Conservation (phyloP, 2,797 vertebrate genomes). For the Takifugu rubripes region DNA sequence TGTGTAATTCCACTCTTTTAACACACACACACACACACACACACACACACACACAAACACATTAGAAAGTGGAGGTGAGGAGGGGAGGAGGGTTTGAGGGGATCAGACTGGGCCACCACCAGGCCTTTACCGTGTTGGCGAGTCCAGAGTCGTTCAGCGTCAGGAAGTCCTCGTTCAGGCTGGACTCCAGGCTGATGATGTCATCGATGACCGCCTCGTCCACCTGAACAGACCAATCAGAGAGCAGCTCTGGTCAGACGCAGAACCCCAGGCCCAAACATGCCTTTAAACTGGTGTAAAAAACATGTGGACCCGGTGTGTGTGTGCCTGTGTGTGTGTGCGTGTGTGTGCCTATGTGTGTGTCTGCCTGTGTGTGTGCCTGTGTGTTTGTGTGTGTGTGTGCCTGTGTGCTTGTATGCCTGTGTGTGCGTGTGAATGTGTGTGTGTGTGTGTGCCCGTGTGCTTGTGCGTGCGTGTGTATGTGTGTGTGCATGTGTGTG, state of each 20-base stretch:
- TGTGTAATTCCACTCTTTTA: no score
- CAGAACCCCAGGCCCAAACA: no score
- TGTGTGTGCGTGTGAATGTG: no score
- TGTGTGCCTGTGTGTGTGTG: constrained; percentile 2
- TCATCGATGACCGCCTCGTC: constrained; percentile 86
- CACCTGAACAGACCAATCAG: constrained; percentile 70
- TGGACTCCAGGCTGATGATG: constrained; percentile 91
- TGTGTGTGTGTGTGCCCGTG: no score
- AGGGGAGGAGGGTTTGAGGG: no score
- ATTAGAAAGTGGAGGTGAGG: no score
- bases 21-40: no score
- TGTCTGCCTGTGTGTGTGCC: constrained; percentile 3
- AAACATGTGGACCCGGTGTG: not conserved
- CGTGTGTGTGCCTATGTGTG: not conserved
- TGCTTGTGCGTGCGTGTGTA: no score
- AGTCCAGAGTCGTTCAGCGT: constrained; percentile 78
- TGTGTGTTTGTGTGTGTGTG: constrained; percentile 6
- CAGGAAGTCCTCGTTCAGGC: constrained; percentile 85
- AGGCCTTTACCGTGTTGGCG: constrained; percentile 78
- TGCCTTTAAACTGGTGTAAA: no score
- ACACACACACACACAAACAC: no score
- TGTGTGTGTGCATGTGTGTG: not conserved
- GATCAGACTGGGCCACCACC: no score
- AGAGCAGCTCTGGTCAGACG: constrained; percentile 4
- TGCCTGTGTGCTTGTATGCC: no score